Evolutionary conservation across 2,113 vertebrate species (phyloP).

Genomic region (Danionella cerebrum): DNA sequence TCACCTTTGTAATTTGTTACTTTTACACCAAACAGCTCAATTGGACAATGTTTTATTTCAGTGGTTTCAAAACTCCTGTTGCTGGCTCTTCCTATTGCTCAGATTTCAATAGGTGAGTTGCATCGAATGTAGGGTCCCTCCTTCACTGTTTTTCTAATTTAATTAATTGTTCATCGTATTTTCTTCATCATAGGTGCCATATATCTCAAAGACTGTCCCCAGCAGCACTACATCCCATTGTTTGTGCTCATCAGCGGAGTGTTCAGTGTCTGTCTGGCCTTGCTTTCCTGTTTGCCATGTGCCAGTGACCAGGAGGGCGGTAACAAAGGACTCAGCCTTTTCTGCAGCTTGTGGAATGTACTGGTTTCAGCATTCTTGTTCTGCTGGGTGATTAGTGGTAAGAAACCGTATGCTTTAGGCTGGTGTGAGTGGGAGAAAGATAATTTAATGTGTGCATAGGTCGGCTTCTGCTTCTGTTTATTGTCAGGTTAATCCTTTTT

Average conservation of each 20-base stretch:
- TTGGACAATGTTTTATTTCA: conserved; percentile 23
- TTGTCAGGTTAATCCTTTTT: background rate
- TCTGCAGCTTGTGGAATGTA: conserved; percentile 33
- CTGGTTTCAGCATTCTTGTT: conserved; percentile 44
- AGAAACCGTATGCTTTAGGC: too few species aligned
- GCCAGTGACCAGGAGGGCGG: background rate
- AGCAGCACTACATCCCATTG: conserved; percentile 56
- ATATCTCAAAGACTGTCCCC: conserved; percentile 54
- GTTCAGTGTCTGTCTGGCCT: conserved; percentile 34
- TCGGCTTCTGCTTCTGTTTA: background rate
- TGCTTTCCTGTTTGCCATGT: conserved; percentile 50
- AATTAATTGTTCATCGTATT: background rate
- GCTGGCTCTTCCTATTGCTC: conserved; percentile 43
- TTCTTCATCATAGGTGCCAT: conserved; percentile 42
- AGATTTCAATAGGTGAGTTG: conserved; percentile 32
- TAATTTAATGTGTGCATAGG: background rate
- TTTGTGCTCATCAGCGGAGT: conserved; percentile 58
- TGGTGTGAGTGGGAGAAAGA: background rate
- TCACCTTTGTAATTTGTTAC: background rate
- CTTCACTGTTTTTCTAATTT: background rate
- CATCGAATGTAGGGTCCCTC: background rate
- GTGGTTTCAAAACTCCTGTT: conserved; percentile 33
- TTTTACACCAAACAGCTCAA: background rate
- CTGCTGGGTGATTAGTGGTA: conserved; percentile 63
- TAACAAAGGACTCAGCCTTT: fast-evolving